Percentiles rank a stretch among this genome's conserved stretches.
Evolutionary conservation across 2,888 invertebrate genomes (phyloP).

Genomic region (Nephrotoma guestfalica): DNA sequence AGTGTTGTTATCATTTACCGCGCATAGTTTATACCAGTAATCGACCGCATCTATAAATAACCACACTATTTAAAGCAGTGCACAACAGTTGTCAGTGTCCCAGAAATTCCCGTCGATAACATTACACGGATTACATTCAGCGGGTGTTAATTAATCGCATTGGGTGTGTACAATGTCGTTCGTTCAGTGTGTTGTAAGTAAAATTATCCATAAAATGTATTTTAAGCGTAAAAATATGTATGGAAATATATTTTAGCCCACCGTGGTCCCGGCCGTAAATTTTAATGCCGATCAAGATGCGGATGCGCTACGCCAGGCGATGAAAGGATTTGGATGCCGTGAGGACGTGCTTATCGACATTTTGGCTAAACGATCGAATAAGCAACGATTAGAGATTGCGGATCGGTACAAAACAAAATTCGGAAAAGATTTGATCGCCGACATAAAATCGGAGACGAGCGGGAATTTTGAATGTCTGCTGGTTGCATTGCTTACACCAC

Average conservation of each 20-base stretch:
- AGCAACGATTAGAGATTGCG: conserved; percentile 48
- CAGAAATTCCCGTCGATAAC: background rate
- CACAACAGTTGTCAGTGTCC: background rate
- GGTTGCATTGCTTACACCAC: conserved; percentile 70
- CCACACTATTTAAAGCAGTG: background rate
- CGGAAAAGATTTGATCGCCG: conserved; percentile 57
- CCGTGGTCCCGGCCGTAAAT: background rate
- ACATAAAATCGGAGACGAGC: conserved; percentile 75
- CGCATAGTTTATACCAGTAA: background rate
- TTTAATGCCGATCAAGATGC: background rate
- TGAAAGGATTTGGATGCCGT: background rate
- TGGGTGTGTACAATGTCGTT: background rate
- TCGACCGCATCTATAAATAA: background rate
- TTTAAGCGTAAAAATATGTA: background rate
- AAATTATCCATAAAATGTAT: background rate
- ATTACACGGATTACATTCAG: background rate
- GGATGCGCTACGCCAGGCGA: background rate
- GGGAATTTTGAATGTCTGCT: conserved; percentile 78
- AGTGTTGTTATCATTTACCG: background rate
- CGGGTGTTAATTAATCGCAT: background rate
- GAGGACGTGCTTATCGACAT: background rate
- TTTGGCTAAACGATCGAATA: conserved; percentile 46
- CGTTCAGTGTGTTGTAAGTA: background rate
- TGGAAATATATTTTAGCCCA: background rate
- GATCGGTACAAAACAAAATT: conserved; percentile 21